Evolutionary conservation across 2,888 invertebrate genomes (phyloP).

Genomic region (Celastrina argiolus): DNA sequence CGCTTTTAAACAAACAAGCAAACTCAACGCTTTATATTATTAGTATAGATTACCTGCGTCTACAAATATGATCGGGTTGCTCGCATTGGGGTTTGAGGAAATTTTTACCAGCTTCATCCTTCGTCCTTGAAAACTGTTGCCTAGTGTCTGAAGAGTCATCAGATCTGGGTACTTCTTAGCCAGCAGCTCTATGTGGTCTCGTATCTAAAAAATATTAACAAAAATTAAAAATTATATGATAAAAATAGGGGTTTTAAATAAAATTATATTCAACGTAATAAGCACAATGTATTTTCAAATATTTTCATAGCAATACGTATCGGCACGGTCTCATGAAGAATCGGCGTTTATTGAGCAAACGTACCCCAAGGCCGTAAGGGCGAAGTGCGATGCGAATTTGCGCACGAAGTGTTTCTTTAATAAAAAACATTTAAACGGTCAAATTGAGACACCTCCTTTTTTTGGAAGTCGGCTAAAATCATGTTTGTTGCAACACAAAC

Average conservation of each 20-base stretch:
- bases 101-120: slow-evolving; percentile 75
- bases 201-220: slow-evolving; percentile 44
- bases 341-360: neutral
- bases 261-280: too few relatives aligned
- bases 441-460: too few relatives aligned
- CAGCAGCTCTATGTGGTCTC: slow-evolving; percentile 44
- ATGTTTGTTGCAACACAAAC: too few relatives aligned
- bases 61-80: slow-evolving; percentile 78
- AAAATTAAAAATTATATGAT: neutral
- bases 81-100: slow-evolving; percentile 63
- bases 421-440: too few relatives aligned
- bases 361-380: too few relatives aligned
- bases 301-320: neutral
- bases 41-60: slow-evolving; percentile 66
- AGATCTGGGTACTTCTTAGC: slow-evolving; percentile 56
- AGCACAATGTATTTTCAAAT: too few relatives aligned
- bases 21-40: neutral
- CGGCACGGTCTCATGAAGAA: neutral
- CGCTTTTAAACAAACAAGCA: too few relatives aligned
- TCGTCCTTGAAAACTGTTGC: slow-evolving; percentile 76
- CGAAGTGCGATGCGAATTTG: too few relatives aligned
- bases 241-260: too few relatives aligned
- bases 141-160: slow-evolving; percentile 68
- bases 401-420: too few relatives aligned
- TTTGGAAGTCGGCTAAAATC: too few relatives aligned